A percentile compares a stretch with the other conserved stretches of the same genome.
phyloP scores from a whole-genome alignment of 2,797 vertebrate species.

The Coccyzus lansbergi region DNA sequence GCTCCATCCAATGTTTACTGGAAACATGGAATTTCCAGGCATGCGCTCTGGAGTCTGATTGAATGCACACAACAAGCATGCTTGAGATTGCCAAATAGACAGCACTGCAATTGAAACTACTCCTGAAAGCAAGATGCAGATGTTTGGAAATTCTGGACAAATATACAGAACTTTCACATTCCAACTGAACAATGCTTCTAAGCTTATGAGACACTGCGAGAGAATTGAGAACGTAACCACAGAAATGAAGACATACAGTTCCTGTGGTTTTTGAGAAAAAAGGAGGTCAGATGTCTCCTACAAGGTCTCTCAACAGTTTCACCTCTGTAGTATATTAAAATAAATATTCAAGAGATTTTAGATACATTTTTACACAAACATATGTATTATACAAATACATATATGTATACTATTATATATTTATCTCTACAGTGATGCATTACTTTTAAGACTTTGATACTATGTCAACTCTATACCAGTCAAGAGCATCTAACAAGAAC shows the following conservation, averaged over 20 bases:
- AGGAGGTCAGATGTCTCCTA: not conserved
- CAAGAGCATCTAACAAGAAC: not conserved
- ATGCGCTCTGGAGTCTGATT: not conserved
- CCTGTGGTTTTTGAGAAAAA: not conserved
- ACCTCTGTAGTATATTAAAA: not conserved
- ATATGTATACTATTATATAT: not conserved
- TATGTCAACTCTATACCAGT: not conserved
- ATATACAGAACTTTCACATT: not conserved
- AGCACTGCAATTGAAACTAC: not conserved
- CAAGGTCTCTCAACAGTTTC: not conserved
- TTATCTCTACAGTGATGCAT: not conserved
- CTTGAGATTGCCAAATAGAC: not conserved
- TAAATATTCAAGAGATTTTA: not conserved
- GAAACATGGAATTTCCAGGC: not conserved
- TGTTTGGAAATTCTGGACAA: not conserved
- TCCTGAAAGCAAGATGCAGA: not conserved
- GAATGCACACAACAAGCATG: not conserved
- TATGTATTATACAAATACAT: not conserved
- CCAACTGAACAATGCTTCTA: not conserved
- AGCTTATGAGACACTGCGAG: not conserved
- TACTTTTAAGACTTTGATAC: not conserved
- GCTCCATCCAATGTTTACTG: constrained; percentile 41
- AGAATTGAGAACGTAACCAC: not conserved
- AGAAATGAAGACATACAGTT: not conserved
- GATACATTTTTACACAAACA: not conserved